Conservation (phyloP, 2,888 invertebrate species). For the Volucella zonaria region DNA sequence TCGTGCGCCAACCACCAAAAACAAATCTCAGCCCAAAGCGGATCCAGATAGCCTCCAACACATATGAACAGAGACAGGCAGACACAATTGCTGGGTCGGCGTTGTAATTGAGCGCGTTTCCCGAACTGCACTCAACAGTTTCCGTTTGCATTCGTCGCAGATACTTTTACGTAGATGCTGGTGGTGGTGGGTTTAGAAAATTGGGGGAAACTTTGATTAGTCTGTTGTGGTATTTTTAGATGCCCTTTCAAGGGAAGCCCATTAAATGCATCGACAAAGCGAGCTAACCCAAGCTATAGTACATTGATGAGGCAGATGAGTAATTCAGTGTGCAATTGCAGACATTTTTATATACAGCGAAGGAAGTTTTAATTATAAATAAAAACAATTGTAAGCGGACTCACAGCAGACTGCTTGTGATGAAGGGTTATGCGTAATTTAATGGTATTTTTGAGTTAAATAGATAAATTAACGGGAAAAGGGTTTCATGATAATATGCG, state of each 20-base stretch:
- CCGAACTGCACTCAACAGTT: conserved; percentile 64
- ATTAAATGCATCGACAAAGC: conserved; percentile 13
- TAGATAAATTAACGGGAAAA: no score
- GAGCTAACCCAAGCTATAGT: no score
- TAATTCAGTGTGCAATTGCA: conserved; percentile 38
- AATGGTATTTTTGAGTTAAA: no score
- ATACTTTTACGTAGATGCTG: conserved; percentile 14
- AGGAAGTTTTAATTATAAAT: conserved; percentile 65
- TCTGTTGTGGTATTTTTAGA: conserved; percentile 70
- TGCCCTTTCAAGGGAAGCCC: conserved; percentile 58
- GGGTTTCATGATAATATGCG: no score
- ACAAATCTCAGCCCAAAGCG: conserved; percentile 54
- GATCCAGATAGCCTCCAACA: not conserved
- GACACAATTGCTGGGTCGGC: conserved; percentile 70
- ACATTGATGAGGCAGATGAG: not conserved
- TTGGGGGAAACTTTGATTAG: conserved; percentile 72
- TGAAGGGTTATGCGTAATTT: not conserved
- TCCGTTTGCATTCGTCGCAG: conserved; percentile 38
- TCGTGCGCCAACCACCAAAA: conserved; percentile 72
- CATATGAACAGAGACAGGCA: conserved; percentile 34
- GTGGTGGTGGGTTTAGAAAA: conserved; percentile 37
- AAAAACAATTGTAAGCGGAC: conserved; percentile 27
- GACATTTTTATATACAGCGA: conserved; percentile 53
- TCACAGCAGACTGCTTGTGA: conserved; percentile 1
- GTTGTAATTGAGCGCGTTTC: conserved; percentile 70